A percentile compares a stretch with the other conserved stretches of the same genome.
These are phyloP conservation scores for Megatriorchis doriae DNA, from an alignment of 2,113 vertebrate species.

Conservation along the genomic window DNA sequence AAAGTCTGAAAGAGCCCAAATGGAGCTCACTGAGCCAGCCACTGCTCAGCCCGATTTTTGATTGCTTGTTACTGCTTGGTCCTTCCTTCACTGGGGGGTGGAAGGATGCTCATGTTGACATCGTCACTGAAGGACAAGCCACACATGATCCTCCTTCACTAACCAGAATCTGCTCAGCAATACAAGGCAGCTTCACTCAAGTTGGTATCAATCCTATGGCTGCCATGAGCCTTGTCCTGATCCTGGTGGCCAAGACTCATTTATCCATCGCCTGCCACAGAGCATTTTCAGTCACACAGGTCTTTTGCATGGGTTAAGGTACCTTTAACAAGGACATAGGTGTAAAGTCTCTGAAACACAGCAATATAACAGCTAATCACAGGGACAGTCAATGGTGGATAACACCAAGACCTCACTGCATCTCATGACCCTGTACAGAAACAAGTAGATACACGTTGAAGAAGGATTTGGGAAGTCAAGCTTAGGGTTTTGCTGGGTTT, in stretches of 20 bases:
- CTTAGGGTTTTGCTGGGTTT: not conserved
- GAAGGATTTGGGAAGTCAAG: not conserved
- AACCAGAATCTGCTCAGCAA: not conserved
- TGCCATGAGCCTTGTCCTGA: not conserved
- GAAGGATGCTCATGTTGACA: not conserved
- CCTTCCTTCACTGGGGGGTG: not conserved
- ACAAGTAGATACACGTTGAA: not conserved
- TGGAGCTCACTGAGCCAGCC: not conserved
- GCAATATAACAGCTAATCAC: rapidly evolving
- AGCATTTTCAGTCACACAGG: no score
- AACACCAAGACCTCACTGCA: not conserved
- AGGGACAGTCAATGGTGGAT: not conserved
- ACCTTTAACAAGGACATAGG: not conserved
- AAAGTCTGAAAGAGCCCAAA: not conserved
- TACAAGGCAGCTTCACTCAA: not conserved
- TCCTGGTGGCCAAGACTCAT: not conserved
- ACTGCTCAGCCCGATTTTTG: not conserved
- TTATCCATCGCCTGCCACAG: not conserved
- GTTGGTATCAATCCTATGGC: rapidly evolving
- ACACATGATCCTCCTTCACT: rapidly evolving
- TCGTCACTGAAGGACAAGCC: not conserved
- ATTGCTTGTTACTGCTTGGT: not conserved
- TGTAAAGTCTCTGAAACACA: not conserved
- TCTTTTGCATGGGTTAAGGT: not conserved
- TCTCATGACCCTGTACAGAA: not conserved